phyloP scores from a whole-genome alignment of 2,113 vertebrate genomes.

The Neolamprologus modestus region DNA sequence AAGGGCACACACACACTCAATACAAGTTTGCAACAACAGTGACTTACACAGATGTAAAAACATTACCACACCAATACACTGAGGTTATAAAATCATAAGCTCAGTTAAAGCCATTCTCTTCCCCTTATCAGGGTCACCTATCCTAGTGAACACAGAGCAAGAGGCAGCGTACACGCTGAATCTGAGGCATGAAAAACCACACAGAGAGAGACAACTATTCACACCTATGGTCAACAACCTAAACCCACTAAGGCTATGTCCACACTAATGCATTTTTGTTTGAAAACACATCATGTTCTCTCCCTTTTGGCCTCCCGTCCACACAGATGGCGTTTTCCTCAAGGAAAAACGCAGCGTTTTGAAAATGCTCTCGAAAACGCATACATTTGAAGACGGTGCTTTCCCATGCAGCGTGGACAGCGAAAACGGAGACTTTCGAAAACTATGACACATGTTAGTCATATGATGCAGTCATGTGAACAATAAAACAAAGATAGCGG shows the following conservation, averaged over 20 bases:
- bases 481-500: not conserved
- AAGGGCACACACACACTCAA: not conserved
- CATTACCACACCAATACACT: not conserved
- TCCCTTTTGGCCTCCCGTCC: not conserved
- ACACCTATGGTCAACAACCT: not conserved
- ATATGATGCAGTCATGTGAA: not conserved
- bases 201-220: not conserved
- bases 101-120: not conserved
- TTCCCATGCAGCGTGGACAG: no score
- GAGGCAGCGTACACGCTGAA: not conserved
- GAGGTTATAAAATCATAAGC: not conserved
- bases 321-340: not conserved
- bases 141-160: not conserved
- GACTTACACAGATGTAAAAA: not conserved
- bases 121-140: not conserved
- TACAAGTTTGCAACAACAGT: not conserved
- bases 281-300: not conserved
- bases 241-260: not conserved
- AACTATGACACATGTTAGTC: not conserved
- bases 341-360: not conserved
- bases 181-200: not conserved
- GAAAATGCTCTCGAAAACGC: not conserved
- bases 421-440: no score
- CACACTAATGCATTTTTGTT: not conserved
- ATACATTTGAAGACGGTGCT: not conserved